These are phyloP conservation scores for Brassicogethes aeneus DNA, from an alignment of 2,888 invertebrate species.

Conservation along the genomic window DNA sequence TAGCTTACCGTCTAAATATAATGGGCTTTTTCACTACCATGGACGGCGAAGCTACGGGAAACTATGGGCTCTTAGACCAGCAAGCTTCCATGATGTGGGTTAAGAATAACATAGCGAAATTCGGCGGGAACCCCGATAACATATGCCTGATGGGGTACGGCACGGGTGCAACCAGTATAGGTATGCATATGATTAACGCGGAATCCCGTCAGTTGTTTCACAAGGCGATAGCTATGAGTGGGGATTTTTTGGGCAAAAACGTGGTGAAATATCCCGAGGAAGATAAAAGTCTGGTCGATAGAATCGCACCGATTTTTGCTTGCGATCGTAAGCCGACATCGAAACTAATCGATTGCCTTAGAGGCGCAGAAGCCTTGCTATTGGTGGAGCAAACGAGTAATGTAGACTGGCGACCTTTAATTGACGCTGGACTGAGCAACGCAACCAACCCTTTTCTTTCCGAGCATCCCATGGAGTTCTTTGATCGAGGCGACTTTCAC, in stretches of 20 bases:
- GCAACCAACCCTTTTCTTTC: constrained; percentile 56
- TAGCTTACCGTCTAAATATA: constrained; percentile 71
- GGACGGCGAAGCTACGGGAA: constrained; percentile 69
- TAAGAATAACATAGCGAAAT: constrained; percentile 61
- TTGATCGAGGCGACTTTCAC: constrained; percentile 52
- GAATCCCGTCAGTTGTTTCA: constrained; percentile 57
- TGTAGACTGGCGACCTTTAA: constrained; percentile 63
- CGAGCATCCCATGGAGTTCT: constrained; percentile 54
- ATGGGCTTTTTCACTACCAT: constrained; percentile 77
- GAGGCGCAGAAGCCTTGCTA: constrained; percentile 50
- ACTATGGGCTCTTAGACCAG: constrained; percentile 74
- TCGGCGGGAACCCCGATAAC: constrained; percentile 67
- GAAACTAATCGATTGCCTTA: constrained; percentile 59
- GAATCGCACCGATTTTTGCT: constrained; percentile 56
- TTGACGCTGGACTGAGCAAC: constrained; percentile 64
- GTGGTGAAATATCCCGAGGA: constrained; percentile 54
- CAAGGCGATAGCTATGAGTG: constrained; percentile 77
- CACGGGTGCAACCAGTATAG: constrained; percentile 70
- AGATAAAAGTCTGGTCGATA: constrained; percentile 53
- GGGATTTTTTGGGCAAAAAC: constrained; percentile 40
- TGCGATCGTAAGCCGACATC: constrained; percentile 61
- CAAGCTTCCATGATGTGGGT: constrained; percentile 73
- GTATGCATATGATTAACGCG: constrained; percentile 60
- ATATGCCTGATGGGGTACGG: constrained; percentile 74
- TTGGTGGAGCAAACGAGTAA: constrained; percentile 49